phyloP scores from a whole-genome alignment of 2,888 invertebrate species.

The Tetheella fluctuosa region DNA sequence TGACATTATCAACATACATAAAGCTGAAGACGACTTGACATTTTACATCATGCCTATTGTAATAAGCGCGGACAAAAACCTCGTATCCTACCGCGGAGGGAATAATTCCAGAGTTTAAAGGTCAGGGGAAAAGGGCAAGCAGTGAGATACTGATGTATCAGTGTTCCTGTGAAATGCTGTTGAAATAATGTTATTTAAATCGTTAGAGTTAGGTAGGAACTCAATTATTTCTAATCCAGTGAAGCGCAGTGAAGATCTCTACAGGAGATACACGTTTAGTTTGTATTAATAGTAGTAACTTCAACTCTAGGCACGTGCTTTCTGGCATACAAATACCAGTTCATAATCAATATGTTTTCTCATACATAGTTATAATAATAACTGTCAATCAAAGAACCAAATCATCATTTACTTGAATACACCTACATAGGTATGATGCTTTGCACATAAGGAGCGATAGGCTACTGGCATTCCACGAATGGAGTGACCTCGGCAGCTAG shows the following conservation, averaged over 20 bases:
- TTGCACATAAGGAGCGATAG: too few relatives aligned
- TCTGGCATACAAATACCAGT: too few relatives aligned
- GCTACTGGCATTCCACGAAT: too few relatives aligned
- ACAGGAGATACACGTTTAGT: not conserved
- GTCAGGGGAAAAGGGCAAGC: constrained; percentile 17
- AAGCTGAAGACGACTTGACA: constrained; percentile 41
- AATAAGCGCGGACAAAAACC: constrained; percentile 23
- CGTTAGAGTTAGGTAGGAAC: not conserved
- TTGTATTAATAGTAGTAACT: too few relatives aligned
- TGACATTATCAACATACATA: constrained; percentile 39
- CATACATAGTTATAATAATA: too few relatives aligned
- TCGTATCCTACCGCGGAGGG: constrained; percentile 19
- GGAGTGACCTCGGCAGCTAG: too few relatives aligned
- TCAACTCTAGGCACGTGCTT: not conserved
- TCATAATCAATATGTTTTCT: too few relatives aligned
- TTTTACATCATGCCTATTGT: constrained; percentile 45
- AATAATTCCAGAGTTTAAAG: constrained; percentile 24
- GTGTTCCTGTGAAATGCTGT: not conserved
- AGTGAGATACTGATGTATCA: not conserved
- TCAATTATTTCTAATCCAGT: not conserved
- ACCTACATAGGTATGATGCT: too few relatives aligned
- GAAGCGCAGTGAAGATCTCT: too few relatives aligned
- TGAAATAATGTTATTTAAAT: not conserved
- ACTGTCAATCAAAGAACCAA: too few relatives aligned
- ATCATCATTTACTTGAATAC: too few relatives aligned